phyloP scores from a whole-genome alignment of 2,113 vertebrate species.

The Tupaia tana region DNA sequence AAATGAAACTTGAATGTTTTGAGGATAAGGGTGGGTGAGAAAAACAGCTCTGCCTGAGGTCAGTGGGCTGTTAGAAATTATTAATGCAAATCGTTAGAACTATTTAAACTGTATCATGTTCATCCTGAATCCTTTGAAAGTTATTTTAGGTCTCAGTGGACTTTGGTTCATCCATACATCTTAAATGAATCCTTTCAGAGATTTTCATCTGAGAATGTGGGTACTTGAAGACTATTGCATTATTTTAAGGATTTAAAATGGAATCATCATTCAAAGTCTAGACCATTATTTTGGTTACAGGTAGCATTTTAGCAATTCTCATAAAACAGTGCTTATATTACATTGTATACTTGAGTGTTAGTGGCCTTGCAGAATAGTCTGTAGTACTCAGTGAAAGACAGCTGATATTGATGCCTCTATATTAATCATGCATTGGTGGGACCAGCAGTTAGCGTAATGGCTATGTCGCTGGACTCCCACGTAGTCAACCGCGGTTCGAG shows the following conservation, averaged over 20 bases:
- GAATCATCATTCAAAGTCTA: conserved; percentile 25
- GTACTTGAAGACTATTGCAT: conserved; percentile 24
- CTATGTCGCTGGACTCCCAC: too few species aligned
- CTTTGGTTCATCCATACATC: conserved; percentile 60
- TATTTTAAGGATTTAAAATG: conserved; percentile 48
- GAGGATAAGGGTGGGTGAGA: not conserved
- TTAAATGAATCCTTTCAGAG: conserved; percentile 61
- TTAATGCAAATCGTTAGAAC: conserved; percentile 14
- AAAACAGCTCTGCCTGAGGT: not conserved
- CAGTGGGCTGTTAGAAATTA: conserved; percentile 30
- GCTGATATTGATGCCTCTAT: too few species aligned
- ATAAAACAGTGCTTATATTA: not conserved
- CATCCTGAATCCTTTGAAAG: conserved; percentile 49
- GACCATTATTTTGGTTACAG: not conserved
- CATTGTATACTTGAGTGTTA: not conserved
- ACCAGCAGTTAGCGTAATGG: too few species aligned
- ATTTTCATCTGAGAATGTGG: conserved; percentile 61
- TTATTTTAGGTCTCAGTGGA: conserved; percentile 57
- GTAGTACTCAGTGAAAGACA: not conserved
- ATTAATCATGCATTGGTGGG: not conserved
- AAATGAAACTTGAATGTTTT: not conserved
- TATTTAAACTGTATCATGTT: conserved; percentile 15
- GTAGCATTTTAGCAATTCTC: conserved; percentile 30
- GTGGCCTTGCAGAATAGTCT: not conserved
- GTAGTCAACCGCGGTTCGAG: too few species aligned